phyloP scores from a whole-genome alignment of 92 coral and sea anemone species.

The Blastomussa wellsi region DNA sequence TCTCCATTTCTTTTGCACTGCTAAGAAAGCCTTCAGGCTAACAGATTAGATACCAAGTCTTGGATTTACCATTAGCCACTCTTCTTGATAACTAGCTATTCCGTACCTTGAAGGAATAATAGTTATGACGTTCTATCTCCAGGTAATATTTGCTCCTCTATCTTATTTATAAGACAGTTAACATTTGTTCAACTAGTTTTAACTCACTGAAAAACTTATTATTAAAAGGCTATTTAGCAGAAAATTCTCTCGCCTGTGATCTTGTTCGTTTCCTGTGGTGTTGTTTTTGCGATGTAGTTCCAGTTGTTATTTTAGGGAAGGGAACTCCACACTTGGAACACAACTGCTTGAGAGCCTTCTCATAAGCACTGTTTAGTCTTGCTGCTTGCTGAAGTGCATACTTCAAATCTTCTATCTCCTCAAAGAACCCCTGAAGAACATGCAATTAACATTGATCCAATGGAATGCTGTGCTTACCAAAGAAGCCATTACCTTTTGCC shows the following conservation, averaged over 20 bases:
- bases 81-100: too few relatives aligned
- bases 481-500: too few relatives aligned
- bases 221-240: not conserved
- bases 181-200: not conserved
- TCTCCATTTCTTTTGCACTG: too few relatives aligned
- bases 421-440: slow-evolving; percentile 79
- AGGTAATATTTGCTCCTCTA: too few relatives aligned
- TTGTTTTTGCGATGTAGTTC: slow-evolving; percentile 33
- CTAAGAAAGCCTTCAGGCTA: too few relatives aligned
- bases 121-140: too few relatives aligned
- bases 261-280: slow-evolving; percentile 32
- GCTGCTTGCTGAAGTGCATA: slow-evolving; percentile 90
- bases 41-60: too few relatives aligned
- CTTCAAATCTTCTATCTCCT: slow-evolving; percentile 85
- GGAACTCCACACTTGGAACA: slow-evolving; percentile 78
- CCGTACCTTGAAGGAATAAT: too few relatives aligned
- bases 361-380: slow-evolving; percentile 83
- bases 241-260: slow-evolving; percentile 42
- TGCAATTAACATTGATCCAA: not conserved
- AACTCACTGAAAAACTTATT: not conserved
- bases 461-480: too few relatives aligned
- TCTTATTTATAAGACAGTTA: too few relatives aligned
- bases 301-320: slow-evolving; percentile 60
- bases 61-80: too few relatives aligned
- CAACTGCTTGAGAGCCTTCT: slow-evolving; percentile 77